Evolutionary conservation across 2,113 vertebrate species (phyloP), one percentile per base, ranked within the genome.

Genomic region (Lipophrys pholis): DNA sequence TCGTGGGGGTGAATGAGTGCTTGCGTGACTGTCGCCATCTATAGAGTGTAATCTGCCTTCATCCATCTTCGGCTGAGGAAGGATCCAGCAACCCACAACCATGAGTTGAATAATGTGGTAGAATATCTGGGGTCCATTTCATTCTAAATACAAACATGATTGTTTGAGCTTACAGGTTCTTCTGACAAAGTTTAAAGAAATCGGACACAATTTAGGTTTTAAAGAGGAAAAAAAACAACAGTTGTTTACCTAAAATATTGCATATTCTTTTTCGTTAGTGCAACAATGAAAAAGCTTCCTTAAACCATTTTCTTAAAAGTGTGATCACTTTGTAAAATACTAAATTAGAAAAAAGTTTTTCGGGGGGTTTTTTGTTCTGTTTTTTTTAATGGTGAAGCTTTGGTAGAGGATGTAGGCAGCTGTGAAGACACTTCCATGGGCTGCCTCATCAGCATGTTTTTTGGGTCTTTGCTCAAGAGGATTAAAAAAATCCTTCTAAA

Each of bases 401-500:
- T 59, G 48, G 48, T 9, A 55, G 53, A 77, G 21, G 21, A 30
- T 75, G 36, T 53, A 36, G 64, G 61, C 30, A 52, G 45, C 65
- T 61, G 63, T 76, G 58, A 59, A 75, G 54, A 70, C 52, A 71
- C 74, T 81, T 85, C 83, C 84, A 73, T 66, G 54, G 57, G 16
- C 66, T 75, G 75, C 53, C 77, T 81, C 69, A 83, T 88, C 70
- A 65, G 71, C 68, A 76, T 69, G 63, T 84, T 89, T 69, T 76
- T 57, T 68, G 62, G 76, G 57, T 81, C 85, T 84, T 90, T 86
- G 81, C 75, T 85, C 81, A 79, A 88, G 71, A 88, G 90, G 90
- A 94, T 94, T 93, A 91, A 59, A 90, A 88, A 30, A 76, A 53
- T 78, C 69, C 70, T 87, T 91, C 81, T 85, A 74, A 87, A 86